These are phyloP conservation scores for Actias luna DNA, from an alignment of 2,888 invertebrate genomes.

Conservation along the genomic window DNA sequence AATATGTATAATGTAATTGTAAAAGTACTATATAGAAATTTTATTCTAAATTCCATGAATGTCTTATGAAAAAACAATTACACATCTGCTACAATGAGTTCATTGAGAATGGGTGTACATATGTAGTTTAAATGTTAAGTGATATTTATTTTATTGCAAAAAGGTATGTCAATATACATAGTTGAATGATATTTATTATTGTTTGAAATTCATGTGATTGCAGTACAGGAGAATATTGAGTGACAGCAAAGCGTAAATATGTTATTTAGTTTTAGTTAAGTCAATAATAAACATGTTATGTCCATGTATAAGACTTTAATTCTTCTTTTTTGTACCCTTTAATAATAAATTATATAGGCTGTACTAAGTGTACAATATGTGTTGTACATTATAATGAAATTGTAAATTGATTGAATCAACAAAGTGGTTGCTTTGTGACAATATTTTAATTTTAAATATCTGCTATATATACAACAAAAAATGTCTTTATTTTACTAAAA, in stretches of 20 bases:
- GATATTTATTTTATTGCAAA: neutral
- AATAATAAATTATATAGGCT: neutral
- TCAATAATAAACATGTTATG: constrained; percentile 40
- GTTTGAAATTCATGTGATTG: neutral
- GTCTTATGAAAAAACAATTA: neutral
- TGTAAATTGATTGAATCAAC: neutral
- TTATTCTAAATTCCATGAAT: neutral
- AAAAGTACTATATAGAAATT: neutral
- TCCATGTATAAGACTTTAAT: constrained; percentile 20
- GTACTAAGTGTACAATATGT: neutral
- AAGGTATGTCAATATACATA: neutral
- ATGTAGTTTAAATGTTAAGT: neutral
- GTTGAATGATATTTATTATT: constrained; percentile 2
- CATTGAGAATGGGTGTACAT: neutral
- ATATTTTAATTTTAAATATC: neutral
- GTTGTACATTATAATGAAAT: neutral
- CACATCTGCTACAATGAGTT: neutral
- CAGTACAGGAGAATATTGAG: constrained; percentile 5
- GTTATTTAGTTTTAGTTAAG: constrained; percentile 44
- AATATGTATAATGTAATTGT: neutral
- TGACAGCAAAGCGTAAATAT: neutral
- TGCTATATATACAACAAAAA: no score
- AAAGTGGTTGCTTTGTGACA: neutral
- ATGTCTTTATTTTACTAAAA: no score
- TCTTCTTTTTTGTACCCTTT: neutral